phyloP scores from a whole-genome alignment of 2,113 vertebrate genomes.

The Grammomys surdaster region DNA sequence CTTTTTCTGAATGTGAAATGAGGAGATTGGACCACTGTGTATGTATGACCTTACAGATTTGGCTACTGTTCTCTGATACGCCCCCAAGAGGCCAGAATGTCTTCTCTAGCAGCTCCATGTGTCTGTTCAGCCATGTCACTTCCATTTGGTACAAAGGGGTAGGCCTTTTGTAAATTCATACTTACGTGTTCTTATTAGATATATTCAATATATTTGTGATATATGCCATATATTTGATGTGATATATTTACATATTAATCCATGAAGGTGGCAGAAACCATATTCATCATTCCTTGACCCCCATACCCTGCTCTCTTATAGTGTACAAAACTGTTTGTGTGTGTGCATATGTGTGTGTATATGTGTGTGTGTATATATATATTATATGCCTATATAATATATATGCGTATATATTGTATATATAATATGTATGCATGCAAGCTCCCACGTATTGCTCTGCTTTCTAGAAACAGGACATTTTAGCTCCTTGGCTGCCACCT shows the following conservation, averaged over 20 bases:
- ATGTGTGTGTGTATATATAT: no score
- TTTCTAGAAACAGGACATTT: neutral
- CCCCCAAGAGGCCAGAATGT: neutral
- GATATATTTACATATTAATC: neutral
- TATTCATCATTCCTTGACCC: neutral
- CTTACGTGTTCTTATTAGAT: neutral
- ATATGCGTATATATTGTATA: no score
- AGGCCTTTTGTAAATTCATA: neutral
- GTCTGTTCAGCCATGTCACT: neutral
- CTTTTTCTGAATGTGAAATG: neutral
- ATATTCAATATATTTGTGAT: neutral
- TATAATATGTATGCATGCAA: neutral
- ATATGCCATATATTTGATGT: neutral
- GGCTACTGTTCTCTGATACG: neutral
- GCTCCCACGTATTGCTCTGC: no score
- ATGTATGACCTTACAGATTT: neutral
- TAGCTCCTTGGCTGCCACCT: conserved; percentile 2
- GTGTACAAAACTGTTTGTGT: no score
- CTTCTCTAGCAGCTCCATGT: neutral
- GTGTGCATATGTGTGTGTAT: no score
- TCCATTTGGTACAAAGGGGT: neutral
- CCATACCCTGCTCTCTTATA: neutral
- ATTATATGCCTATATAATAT: no score
- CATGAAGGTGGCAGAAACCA: neutral
- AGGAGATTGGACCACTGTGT: neutral